These are phyloP conservation scores for Sesamia nonagrioides DNA, from an alignment of 1,140 invertebrate genomes.

Conservation along the genomic window DNA sequence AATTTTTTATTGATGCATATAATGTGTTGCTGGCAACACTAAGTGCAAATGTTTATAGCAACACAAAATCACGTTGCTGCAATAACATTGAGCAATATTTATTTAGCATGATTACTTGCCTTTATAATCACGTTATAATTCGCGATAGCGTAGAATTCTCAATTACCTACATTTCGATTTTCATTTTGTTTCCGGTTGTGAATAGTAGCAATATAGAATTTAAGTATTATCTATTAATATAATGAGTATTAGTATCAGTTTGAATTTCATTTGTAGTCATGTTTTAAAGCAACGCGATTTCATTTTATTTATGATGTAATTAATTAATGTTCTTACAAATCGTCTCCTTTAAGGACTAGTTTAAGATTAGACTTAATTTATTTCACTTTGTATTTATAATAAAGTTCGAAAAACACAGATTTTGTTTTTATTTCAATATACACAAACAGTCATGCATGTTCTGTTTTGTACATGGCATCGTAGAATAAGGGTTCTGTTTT, in stretches of 20 bases:
- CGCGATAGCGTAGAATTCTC: conserved; percentile 28
- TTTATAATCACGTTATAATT: conserved; percentile 5
- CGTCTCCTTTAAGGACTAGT: conserved; percentile 50
- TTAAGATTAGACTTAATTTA: conserved; percentile 54
- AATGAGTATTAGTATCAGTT: conserved; percentile 30
- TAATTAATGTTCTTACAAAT: conserved; percentile 41
- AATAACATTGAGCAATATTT: background rate
- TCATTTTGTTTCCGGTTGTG: conserved; percentile 49
- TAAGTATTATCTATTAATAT: conserved; percentile 41
- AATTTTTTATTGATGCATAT: no score
- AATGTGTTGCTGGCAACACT: background rate
- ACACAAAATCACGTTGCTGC: background rate
- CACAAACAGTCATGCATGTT: no score
- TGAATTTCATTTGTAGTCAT: conserved; percentile 23
- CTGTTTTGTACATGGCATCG: no score
- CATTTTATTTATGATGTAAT: conserved; percentile 43
- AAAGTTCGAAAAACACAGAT: conserved; percentile 39
- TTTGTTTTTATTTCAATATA: background rate
- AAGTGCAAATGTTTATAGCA: background rate
- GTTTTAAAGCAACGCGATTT: conserved; percentile 16
- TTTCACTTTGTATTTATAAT: conserved; percentile 53
- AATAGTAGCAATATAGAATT: conserved; percentile 53
- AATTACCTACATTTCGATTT: conserved; percentile 20
- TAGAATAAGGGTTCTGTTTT: no score
- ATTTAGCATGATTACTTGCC: no score